These are phyloP conservation scores for Ptiloglossa arizonensis DNA, from an alignment of 1,140 invertebrate genomes.

Conservation along the genomic window DNA sequence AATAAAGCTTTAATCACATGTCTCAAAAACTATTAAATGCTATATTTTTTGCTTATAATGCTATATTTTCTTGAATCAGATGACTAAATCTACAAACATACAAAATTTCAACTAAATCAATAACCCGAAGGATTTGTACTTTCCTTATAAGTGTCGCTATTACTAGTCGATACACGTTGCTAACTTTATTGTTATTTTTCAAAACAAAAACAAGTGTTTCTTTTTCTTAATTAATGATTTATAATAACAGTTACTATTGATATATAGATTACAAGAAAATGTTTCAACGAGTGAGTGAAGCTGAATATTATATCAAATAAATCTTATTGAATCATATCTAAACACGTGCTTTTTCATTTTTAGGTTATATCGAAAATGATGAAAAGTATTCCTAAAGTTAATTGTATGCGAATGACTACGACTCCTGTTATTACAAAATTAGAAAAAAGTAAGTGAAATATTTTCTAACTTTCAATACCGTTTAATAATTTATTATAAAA, in stretches of 20 bases:
- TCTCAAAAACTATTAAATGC: too few species aligned
- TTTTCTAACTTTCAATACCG: not conserved
- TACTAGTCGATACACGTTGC: too few species aligned
- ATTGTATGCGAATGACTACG: not conserved
- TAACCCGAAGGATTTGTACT: too few species aligned
- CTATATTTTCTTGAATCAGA: too few species aligned
- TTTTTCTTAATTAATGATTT: not conserved
- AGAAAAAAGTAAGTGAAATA: slow-evolving; percentile 67
- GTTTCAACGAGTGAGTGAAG: slow-evolving; percentile 39
- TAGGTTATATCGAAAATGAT: slow-evolving; percentile 32
- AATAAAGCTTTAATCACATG: too few species aligned
- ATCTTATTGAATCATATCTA: not conserved
- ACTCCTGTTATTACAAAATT: slow-evolving; percentile 19
- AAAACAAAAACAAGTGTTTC: too few species aligned
- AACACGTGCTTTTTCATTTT: not conserved
- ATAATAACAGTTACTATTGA: not conserved
- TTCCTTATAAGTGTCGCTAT: too few species aligned
- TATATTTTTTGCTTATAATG: too few species aligned
- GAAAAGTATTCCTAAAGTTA: not conserved
- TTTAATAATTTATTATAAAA: not conserved
- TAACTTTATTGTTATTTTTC: too few species aligned
- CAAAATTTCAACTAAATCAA: too few species aligned
- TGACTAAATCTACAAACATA: too few species aligned
- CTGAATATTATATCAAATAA: not conserved
- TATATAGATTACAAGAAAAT: not conserved